phyloP scores from a whole-genome alignment of 2,797 vertebrate species.

The Eulemur albifrons region DNA sequence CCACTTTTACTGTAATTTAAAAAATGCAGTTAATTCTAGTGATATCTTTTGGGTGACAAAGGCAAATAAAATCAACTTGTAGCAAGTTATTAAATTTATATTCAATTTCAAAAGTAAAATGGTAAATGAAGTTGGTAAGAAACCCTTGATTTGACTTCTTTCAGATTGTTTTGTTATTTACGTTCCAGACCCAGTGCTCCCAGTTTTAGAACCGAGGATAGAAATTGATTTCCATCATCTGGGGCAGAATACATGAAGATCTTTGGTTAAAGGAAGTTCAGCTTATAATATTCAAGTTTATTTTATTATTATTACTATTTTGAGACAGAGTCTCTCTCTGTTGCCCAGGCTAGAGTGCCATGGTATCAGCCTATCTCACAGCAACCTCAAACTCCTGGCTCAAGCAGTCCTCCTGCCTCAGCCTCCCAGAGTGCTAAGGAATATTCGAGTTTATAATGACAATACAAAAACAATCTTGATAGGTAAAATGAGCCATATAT shows the following conservation, averaged over 20 bases:
- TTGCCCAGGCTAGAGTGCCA: no score
- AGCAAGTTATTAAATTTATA: not conserved
- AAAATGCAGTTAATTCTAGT: not conserved
- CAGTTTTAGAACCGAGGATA: not conserved
- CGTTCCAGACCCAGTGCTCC: not conserved
- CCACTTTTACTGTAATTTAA: not conserved
- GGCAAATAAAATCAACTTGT: not conserved
- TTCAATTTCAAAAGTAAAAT: slow-evolving; percentile 27
- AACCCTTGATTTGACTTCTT: not conserved
- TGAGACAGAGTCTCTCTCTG: no score
- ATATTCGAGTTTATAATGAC: not conserved
- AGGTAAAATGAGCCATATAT: not conserved
- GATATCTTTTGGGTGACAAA: not conserved
- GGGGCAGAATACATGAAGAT: not conserved
- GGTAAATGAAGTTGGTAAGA: not conserved
- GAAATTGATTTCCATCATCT: not conserved
- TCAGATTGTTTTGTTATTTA: not conserved
- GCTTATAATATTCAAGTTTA: not conserved
- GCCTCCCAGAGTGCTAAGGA: not conserved
- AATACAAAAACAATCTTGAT: not conserved
- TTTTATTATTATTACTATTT: not conserved
- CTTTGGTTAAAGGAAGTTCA: slow-evolving; percentile 5
- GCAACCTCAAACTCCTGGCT: no score
- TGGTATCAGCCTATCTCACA: no score
- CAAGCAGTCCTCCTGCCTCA: no score